A percentile compares a stretch with the other conserved stretches of the same genome.
Evolutionary conservation across 2,888 invertebrate genomes (phyloP).

Genomic region (Phyllotreta cruciferae): DNA sequence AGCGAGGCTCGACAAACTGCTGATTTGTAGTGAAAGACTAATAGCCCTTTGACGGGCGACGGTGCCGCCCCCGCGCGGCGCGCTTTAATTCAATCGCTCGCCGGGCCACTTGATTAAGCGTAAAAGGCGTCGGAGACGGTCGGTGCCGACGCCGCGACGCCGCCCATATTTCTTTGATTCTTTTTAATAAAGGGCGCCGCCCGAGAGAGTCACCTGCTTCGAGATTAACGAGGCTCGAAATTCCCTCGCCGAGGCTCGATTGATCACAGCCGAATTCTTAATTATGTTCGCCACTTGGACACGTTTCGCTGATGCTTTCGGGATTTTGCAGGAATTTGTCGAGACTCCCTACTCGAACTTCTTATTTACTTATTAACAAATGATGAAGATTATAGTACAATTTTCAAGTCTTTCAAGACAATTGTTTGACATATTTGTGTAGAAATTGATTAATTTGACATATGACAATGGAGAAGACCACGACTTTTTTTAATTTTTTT

Average conservation of each 20-base stretch:
- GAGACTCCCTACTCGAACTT: no score
- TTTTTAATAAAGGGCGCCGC: slow-evolving; percentile 60
- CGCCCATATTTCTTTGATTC: slow-evolving; percentile 64
- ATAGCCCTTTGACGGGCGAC: slow-evolving; percentile 57
- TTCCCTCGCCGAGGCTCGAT: slow-evolving; percentile 49
- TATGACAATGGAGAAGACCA: no score
- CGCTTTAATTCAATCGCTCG: slow-evolving; percentile 57
- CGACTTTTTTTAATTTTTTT: no score
- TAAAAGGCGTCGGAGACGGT: slow-evolving; percentile 52
- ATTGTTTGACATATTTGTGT: no score
- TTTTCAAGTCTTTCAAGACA: no score
- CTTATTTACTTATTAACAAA: no score
- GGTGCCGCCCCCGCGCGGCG: slow-evolving; percentile 57
- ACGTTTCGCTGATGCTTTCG: slow-evolving; percentile 23
- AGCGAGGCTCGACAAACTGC: slow-evolving; percentile 55
- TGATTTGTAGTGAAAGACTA: slow-evolving; percentile 59
- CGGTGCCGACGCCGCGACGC: slow-evolving; percentile 36
- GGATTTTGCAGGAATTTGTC: background rate
- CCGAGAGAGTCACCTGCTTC: slow-evolving; percentile 39
- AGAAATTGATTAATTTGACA: no score
- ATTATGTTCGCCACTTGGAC: slow-evolving; percentile 48
- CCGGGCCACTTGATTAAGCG: slow-evolving; percentile 56
- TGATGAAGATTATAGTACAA: no score
- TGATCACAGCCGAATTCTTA: slow-evolving; percentile 59
- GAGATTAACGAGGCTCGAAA: slow-evolving; percentile 59